A percentile compares a stretch with the other conserved stretches of the same genome.
phyloP scores from a whole-genome alignment of 2,113 vertebrate genomes.

The Lasiurus borealis region DNA sequence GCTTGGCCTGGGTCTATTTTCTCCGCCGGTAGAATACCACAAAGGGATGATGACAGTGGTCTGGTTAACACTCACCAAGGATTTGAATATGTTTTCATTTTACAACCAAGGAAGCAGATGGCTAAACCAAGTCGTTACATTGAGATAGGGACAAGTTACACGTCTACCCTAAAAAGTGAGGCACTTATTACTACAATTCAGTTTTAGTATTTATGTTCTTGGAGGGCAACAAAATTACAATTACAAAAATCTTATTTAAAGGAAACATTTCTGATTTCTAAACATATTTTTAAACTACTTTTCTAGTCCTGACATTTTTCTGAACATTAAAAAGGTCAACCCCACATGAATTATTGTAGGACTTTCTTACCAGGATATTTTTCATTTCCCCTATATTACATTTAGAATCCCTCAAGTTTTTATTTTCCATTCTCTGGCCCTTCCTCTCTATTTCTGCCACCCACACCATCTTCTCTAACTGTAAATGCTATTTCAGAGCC shows the following conservation, averaged over 20 bases:
- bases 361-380: not conserved
- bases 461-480: not conserved
- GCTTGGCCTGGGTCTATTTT: not conserved
- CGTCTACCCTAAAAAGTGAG: not conserved
- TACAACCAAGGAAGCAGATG: not conserved
- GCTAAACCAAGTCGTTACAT: not conserved
- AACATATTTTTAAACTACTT: slow-evolving; percentile 32
- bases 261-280: slow-evolving; percentile 29
- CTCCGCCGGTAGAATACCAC: not conserved
- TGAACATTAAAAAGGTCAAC: slow-evolving; percentile 3
- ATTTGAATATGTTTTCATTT: slow-evolving; percentile 29
- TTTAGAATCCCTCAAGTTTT: not conserved
- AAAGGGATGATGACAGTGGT: not conserved
- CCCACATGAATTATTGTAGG: not conserved
- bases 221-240: not conserved
- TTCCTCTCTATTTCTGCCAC: not conserved
- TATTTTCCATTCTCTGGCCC: not conserved
- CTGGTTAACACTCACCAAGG: slow-evolving; percentile 39
- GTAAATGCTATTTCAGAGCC: not conserved
- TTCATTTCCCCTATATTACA: not conserved
- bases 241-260: not conserved
- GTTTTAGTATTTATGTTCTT: slow-evolving; percentile 9
- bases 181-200: not conserved
- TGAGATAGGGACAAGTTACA: not conserved
- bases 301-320: not conserved